A percentile compares a stretch with the other conserved stretches of the same genome.
These are phyloP conservation scores for Lepidurus arcticus DNA, from an alignment of 1,140 invertebrate species.

Conservation along the genomic window DNA sequence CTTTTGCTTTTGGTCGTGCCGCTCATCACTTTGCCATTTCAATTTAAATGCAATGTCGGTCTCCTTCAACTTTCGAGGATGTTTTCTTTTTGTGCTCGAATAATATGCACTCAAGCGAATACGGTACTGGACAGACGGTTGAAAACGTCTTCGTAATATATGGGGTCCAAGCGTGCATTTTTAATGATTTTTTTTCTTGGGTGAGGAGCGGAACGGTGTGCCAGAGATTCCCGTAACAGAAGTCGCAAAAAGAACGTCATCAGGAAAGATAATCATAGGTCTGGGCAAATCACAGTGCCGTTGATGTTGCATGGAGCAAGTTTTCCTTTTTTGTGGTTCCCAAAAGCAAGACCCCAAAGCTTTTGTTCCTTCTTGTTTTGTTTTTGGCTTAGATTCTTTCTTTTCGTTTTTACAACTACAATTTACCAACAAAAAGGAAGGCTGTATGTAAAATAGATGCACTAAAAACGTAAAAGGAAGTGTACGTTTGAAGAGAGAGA, in stretches of 20 bases:
- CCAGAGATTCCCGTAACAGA: slow-evolving; percentile 18
- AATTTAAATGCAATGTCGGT: not conserved
- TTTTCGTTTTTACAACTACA: slow-evolving; percentile 4
- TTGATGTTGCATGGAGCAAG: not conserved
- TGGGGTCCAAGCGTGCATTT: not conserved
- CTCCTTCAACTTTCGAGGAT: not conserved
- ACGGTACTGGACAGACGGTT: not conserved
- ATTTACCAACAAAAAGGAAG: not conserved
- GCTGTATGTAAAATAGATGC: slow-evolving; percentile 11
- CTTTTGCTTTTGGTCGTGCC: too few relatives aligned
- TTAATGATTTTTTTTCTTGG: not conserved
- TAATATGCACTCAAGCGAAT: not conserved
- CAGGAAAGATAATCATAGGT: slow-evolving; percentile 1
- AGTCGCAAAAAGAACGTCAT: slow-evolving; percentile 3
- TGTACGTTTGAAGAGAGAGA: slow-evolving; percentile 18
- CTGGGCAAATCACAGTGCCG: not conserved
- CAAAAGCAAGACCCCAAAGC: not conserved
- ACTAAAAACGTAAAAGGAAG: slow-evolving; percentile 15
- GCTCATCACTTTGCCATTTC: not conserved
- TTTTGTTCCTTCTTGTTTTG: not conserved
- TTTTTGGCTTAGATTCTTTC: slow-evolving; percentile 20
- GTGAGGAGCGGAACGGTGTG: not conserved
- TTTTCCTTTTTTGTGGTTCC: not conserved
- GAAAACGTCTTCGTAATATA: not conserved
- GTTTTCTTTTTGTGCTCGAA: not conserved